Percentiles rank a stretch among this genome's conserved stretches.
Evolutionary conservation across 2,888 invertebrate species (phyloP).

Genomic region (Aspidiotus destructor): DNA sequence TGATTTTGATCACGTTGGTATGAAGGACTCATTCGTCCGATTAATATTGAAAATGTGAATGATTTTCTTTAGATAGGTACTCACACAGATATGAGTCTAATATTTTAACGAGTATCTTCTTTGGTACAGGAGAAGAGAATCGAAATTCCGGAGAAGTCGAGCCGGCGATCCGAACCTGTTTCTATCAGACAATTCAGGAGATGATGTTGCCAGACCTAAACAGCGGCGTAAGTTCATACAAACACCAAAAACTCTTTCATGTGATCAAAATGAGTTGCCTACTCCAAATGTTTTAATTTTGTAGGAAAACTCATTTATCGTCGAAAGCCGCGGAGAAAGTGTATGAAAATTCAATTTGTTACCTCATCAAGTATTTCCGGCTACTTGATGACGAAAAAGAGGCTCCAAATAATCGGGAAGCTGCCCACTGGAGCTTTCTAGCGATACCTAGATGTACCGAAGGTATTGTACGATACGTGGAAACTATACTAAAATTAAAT

Average conservation of each 20-base stretch:
- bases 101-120: no score
- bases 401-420: background rate
- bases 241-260: background rate
- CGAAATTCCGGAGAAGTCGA: no score
- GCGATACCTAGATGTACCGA: background rate
- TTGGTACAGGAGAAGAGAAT: no score
- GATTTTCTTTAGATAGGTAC: no score
- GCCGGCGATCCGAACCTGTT: no score
- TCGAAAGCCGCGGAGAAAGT: background rate
- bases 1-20: no score
- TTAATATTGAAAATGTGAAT: no score
- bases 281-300: background rate
- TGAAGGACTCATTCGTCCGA: no score
- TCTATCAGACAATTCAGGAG: background rate
- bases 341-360: background rate
- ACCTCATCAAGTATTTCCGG: background rate
- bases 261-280: background rate
- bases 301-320: background rate
- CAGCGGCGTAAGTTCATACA: background rate
- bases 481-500: background rate
- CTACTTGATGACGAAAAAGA: background rate
- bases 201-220: background rate
- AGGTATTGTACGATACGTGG: conserved; percentile 1
- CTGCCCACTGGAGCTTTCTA: background rate
- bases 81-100: no score